phyloP scores from a whole-genome alignment of 2,113 vertebrate species.

The Mirza zaza region DNA sequence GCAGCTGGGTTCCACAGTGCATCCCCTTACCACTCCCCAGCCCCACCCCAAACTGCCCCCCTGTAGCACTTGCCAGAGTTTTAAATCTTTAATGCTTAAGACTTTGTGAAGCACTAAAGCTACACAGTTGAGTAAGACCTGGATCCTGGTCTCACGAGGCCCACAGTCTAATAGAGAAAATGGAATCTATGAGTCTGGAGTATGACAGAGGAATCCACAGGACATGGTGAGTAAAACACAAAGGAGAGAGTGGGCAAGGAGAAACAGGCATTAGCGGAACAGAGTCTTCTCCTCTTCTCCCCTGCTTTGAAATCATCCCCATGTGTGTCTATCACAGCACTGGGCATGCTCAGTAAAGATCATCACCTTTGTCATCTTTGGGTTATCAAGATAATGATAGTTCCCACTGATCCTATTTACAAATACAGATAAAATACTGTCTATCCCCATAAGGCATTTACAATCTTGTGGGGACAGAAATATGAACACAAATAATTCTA shows the following conservation, averaged over 20 bases:
- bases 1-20: background rate
- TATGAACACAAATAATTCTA: background rate
- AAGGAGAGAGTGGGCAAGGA: background rate
- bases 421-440: background rate
- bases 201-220: background rate
- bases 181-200: background rate
- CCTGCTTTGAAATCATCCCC: background rate
- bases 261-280: background rate
- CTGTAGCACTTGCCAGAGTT: background rate
- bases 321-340: fast-evolving
- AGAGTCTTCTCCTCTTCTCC: background rate
- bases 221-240: background rate
- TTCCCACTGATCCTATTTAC: background rate
- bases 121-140: background rate
- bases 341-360: background rate
- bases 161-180: background rate
- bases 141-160: background rate
- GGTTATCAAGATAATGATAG: background rate
- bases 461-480: background rate
- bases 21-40: background rate
- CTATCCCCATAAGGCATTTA: background rate
- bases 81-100: background rate
- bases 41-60: background rate
- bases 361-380: background rate
- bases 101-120: background rate